Evolutionary conservation across 1,140 invertebrate genomes (phyloP), one percentile per base, ranked within the genome.

Genomic region (Hycleus phaleratus): DNA sequence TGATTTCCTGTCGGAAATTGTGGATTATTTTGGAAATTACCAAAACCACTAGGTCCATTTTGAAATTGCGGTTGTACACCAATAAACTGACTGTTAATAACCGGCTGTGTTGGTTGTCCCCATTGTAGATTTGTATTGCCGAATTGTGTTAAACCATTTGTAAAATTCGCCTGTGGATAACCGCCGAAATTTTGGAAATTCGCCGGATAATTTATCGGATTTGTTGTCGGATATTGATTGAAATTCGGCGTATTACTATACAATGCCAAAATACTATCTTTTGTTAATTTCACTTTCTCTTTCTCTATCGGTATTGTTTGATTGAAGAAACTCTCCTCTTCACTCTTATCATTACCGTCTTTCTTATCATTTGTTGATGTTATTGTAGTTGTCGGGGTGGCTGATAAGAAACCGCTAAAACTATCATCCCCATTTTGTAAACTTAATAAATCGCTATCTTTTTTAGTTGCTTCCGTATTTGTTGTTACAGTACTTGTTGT

Each of bases 211-310:
- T 62, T 56, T 10, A 38, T 44, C 10, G 47, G 43, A 49, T 38
- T 46, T 58, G 48, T 58, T 49, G 4, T 62, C 61, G 24, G 56
- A 48, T 42, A 67, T 26, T 65, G 63, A 46, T 61, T 65, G 60
- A 66, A 62, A 63, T 40, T 70, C 64, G 81, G 81, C 8, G 79
- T 78, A 66, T 82, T 88, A 60, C 85, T 87, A 73, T 95, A 97
- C 32, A 96, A 73, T 4, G 93, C 92, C 71, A 97, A 77, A 75
- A 97, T 96, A 71, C 92, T 95, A 68, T 95, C 92, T 75, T 93
- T 96, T 25, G 90, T 93, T 73, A 95, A 78, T 77, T 93, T 91
- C 56, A 83, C 85, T 60, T 86, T 87, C 65, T 87, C 85, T 62
- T 85, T 84, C 64, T 84, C 78, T 38, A 82, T 84, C 0, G 87